A percentile compares a stretch with the other conserved stretches of the same genome.
Evolutionary conservation across 2,113 vertebrate species (phyloP).

Genomic region (Charina bottae): DNA sequence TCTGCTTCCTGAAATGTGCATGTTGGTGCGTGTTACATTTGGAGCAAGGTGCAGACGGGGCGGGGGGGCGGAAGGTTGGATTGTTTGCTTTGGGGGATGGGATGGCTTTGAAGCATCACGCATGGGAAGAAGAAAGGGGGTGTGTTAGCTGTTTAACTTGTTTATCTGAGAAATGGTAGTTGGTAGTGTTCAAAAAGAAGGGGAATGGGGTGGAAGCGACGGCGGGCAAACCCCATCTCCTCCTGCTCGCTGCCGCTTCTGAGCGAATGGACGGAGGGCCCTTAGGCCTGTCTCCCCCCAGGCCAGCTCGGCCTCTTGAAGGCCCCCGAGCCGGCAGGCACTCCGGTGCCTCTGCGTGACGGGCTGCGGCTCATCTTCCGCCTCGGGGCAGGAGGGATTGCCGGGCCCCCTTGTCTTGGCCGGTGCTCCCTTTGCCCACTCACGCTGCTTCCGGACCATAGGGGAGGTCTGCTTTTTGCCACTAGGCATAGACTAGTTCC

Average conservation of each 20-base stretch:
- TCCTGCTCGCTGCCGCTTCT: constrained; percentile 54
- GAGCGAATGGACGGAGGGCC: background rate
- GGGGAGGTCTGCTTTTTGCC: background rate
- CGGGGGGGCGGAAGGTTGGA: constrained; percentile 48
- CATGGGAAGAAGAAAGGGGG: constrained; percentile 49
- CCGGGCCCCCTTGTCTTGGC: constrained; percentile 29
- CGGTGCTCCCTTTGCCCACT: constrained; percentile 13
- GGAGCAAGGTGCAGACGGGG: constrained; percentile 37
- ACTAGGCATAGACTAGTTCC: constrained; percentile 17
- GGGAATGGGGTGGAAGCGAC: background rate
- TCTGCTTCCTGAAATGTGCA: constrained; percentile 50
- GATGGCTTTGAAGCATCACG: constrained; percentile 45
- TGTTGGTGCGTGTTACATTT: constrained; percentile 64
- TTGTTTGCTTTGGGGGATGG: constrained; percentile 56
- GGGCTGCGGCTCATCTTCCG: constrained; percentile 35
- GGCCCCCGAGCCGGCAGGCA: fast-evolving
- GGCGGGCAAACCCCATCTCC: background rate
- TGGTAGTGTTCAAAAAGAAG: constrained; percentile 50
- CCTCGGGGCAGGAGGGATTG: constrained; percentile 38
- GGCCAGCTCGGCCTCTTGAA: background rate
- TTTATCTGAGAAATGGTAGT: constrained; percentile 61
- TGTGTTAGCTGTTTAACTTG: constrained; percentile 63
- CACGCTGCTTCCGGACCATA: background rate
- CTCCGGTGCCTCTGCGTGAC: background rate
- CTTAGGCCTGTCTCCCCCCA: no score